Evolutionary conservation across 1,140 invertebrate species (phyloP).

Genomic region (Ostrea edulis): DNA sequence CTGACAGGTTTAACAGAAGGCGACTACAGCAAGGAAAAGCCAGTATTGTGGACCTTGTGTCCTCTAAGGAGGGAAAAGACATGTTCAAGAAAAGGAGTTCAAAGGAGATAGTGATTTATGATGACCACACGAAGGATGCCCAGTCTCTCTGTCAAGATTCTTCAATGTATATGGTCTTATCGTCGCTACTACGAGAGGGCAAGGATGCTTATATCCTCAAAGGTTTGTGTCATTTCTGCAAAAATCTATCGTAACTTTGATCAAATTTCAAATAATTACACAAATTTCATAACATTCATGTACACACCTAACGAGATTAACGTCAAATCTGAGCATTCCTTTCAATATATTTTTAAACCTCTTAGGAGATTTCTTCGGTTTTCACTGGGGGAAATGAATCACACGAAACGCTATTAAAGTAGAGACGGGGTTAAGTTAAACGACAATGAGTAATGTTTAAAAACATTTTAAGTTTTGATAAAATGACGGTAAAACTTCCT

Average conservation of each 20-base stretch:
- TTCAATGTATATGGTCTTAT: constrained; percentile 85
- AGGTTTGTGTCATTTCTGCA: constrained; percentile 79
- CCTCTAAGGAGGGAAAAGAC: constrained; percentile 84
- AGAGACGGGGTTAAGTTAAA: neutral
- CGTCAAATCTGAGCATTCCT: neutral
- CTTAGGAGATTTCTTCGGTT: neutral
- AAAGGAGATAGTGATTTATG: constrained; percentile 85
- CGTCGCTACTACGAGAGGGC: constrained; percentile 86
- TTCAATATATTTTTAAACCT: neutral
- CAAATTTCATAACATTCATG: neutral
- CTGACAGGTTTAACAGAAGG: constrained; percentile 86
- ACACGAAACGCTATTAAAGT: constrained; percentile 5
- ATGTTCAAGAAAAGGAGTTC: constrained; percentile 80
- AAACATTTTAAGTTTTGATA: neutral
- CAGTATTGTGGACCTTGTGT: constrained; percentile 85
- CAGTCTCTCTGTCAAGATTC: constrained; percentile 80
- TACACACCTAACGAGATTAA: neutral
- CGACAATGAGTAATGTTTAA: neutral
- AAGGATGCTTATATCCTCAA: constrained; percentile 85
- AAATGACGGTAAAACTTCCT: neutral
- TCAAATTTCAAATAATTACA: neutral
- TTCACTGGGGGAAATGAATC: neutral
- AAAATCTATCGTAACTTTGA: neutral
- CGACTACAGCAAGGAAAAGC: constrained; percentile 86
- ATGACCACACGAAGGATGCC: constrained; percentile 81